A percentile compares a stretch with the other conserved stretches of the same genome.
Conservation (phyloP, 2,888 invertebrate species). For the Iphiclides podalirius region DNA sequence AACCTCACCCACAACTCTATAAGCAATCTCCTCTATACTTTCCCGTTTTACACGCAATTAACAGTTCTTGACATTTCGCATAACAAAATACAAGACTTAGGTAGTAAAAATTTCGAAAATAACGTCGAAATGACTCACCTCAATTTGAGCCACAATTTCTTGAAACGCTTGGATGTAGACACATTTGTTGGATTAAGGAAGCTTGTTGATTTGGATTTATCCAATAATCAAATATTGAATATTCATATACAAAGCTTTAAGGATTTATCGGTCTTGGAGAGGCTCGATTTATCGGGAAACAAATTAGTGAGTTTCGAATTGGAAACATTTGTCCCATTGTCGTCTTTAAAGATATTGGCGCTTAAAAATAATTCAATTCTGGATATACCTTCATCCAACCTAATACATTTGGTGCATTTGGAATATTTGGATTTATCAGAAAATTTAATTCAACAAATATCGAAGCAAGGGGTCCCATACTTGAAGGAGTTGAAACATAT, state of each 20-base stretch:
- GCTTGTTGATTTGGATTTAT: conserved; percentile 85
- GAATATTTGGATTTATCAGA: conserved; percentile 87
- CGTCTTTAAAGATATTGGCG: conserved; percentile 85
- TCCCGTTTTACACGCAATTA: conserved; percentile 89
- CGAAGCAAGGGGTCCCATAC: conserved; percentile 85
- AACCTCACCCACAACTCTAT: conserved; percentile 92
- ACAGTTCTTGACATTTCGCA: conserved; percentile 89
- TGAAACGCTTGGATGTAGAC: conserved; percentile 86
- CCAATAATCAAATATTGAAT: conserved; percentile 87
- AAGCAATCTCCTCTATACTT: conserved; percentile 86
- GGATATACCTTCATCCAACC: conserved; percentile 86
- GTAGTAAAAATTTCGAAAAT: conserved; percentile 89
- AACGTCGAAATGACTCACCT: conserved; percentile 87
- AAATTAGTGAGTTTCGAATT: conserved; percentile 86
- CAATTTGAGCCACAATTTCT: conserved; percentile 88
- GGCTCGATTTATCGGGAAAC: conserved; percentile 88
- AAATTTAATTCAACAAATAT: conserved; percentile 88
- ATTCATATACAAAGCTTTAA: conserved; percentile 88
- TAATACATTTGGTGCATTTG: conserved; percentile 83
- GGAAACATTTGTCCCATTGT: conserved; percentile 84
- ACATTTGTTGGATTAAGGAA: conserved; percentile 87
- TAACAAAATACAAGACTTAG: conserved; percentile 89
- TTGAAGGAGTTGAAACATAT: conserved; percentile 85
- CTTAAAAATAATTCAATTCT: conserved; percentile 89
- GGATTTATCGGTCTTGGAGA: conserved; percentile 86